These are phyloP conservation scores for Chrysocyon brachyurus DNA, from an alignment of 2,797 vertebrate species.

Conservation along the genomic window DNA sequence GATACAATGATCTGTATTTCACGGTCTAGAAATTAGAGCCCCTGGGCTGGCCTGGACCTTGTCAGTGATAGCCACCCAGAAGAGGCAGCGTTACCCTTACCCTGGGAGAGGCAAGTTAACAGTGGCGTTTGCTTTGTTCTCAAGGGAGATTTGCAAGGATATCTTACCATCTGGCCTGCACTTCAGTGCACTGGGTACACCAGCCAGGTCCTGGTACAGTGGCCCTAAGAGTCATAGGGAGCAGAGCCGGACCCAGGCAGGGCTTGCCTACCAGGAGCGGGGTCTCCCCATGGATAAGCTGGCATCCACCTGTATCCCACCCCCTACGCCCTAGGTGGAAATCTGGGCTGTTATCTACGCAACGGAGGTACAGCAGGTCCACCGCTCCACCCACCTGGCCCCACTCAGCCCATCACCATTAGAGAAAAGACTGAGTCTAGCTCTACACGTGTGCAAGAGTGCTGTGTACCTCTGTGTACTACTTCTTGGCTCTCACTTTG, in stretches of 20 bases:
- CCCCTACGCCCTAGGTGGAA: background rate
- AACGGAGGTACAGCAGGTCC: too few relatives aligned
- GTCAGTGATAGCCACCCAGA: background rate
- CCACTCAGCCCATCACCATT: fast-evolving
- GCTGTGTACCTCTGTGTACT: too few relatives aligned
- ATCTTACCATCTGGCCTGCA: background rate
- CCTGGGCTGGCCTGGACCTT: background rate
- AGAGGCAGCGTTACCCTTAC: background rate
- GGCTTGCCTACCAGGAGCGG: too few relatives aligned
- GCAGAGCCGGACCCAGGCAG: background rate
- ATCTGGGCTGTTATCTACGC: background rate
- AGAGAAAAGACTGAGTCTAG: background rate
- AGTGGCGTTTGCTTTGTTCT: background rate
- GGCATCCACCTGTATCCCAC: background rate
- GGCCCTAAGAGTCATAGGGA: background rate
- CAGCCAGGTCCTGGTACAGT: background rate
- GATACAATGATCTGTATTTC: background rate
- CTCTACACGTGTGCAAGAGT: background rate
- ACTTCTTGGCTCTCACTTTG: background rate
- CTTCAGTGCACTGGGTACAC: background rate
- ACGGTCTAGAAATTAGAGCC: background rate
- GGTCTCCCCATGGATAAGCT: background rate
- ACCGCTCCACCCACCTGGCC: background rate
- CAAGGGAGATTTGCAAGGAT: background rate
- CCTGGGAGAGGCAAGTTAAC: background rate